Conservation (phyloP, 2,888 invertebrate genomes). For the Rhodophaea formosa region DNA sequence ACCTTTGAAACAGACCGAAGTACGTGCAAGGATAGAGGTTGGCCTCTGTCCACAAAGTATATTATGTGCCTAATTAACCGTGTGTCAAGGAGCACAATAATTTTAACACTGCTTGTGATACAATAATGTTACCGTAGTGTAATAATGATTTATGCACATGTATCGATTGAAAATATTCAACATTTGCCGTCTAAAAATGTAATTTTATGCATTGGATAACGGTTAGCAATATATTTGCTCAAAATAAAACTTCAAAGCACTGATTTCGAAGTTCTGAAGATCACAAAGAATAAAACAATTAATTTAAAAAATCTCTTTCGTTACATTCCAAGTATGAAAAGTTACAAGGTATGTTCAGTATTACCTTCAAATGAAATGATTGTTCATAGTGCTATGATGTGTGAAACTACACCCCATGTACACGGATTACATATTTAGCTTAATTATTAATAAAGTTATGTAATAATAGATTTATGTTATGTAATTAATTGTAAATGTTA, state of each 20-base stretch:
- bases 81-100: slow-evolving; percentile 31
- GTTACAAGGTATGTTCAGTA: slow-evolving; percentile 52
- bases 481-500: slow-evolving; percentile 61
- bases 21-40: not conserved
- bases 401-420: slow-evolving; percentile 32
- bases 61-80: slow-evolving; percentile 30
- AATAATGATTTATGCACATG: slow-evolving; percentile 24
- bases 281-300: not conserved
- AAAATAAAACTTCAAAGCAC: slow-evolving; percentile 22
- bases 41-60: not conserved
- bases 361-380: slow-evolving; percentile 58
- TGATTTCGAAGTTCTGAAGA: slow-evolving; percentile 19
- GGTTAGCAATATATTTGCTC: slow-evolving; percentile 23
- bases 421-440: slow-evolving; percentile 33
- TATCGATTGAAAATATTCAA: not conserved
- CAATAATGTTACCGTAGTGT: slow-evolving; percentile 49
- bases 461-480: slow-evolving; percentile 49
- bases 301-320: not conserved
- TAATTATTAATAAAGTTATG: slow-evolving; percentile 37
- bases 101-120: slow-evolving; percentile 43
- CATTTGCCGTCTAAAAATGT: not conserved
- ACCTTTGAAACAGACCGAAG: not conserved
- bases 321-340: slow-evolving; percentile 23
- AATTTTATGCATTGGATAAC: not conserved
- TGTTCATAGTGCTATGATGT: slow-evolving; percentile 44